Base-by-base conservation (phyloP, 2,113 vertebrate species). In the Sakesphorus luctuosus region DNA sequence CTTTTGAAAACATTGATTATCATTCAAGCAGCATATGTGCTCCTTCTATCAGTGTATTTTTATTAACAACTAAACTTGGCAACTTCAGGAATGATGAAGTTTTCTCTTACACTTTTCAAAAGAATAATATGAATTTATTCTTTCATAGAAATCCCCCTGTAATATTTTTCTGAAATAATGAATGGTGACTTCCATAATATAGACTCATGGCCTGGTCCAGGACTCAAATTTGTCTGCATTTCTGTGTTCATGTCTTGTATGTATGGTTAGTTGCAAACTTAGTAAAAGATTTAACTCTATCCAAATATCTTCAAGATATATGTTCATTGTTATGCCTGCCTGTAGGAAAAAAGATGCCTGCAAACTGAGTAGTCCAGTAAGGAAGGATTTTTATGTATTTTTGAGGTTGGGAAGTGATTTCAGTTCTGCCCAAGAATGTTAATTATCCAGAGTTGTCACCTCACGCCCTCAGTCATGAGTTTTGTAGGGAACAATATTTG, bases 401-500 rank as follows among this genome's bases (percentile, higher is more conserved):
- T 80, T 67, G 56, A 78, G 35, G 47, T 71, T 80, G 68, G 19
- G 17, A 85, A 76, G 38, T 49, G 33, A 69, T 93, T 84, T 26
- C 43, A 58, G 3, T 71, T 90, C 76, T 77, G 13, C 66, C 63
- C 46, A 95, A 91, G 95, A 96, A 91, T 95, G 92, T 77, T 31
- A 87, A 21, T 79, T 56, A 89, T 69, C 56, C 21, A 38, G 68
- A 94, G 58, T 52, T 95, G 75, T 90, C 25, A 36, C 86, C 68
- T 97, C 71, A 82, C 58, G 84, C 44, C 46, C 94, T 96, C 47
- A 43, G 53, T 66, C 69, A 31, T 93, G 83, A 77, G 94, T 91
- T 96, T 82, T 92, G 91, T 86, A 84, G 90, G 59, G 72, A 90
- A 38, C 46, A 91, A 23, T 95, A 80, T 85, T 95, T 93, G 84